phyloP scores from a whole-genome alignment of 2,113 vertebrate genomes.

The Hippopotamus amphibius region DNA sequence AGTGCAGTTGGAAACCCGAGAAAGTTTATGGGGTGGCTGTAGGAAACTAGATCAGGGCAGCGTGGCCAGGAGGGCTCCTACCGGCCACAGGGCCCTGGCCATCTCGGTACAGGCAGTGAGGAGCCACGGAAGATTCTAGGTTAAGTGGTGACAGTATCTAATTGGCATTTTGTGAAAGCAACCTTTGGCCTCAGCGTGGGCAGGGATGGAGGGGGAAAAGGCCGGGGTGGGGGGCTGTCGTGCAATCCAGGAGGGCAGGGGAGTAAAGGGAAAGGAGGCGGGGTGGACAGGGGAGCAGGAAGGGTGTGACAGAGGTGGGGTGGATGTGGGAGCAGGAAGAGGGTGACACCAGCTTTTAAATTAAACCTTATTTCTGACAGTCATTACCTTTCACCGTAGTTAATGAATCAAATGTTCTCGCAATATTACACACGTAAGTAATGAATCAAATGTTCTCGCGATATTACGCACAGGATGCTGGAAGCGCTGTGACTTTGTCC shows the following conservation, averaged over 20 bases:
- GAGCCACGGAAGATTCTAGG: fast-evolving
- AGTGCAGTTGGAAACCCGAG: fast-evolving
- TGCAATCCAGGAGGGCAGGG: neutral
- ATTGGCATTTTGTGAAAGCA: neutral
- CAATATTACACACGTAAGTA: fast-evolving
- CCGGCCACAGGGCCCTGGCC: fast-evolving
- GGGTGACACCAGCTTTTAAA: neutral
- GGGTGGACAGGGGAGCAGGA: fast-evolving
- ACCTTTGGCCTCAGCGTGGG: neutral
- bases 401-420: neutral
- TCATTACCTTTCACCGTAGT: neutral
- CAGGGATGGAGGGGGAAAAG: neutral
- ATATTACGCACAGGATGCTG: fast-evolving
- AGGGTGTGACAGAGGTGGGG: fast-evolving
- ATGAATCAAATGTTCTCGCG: fast-evolving
- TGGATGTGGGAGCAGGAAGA: fast-evolving
- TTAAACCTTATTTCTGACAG: neutral
- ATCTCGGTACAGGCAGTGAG: neutral
- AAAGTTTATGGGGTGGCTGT: fast-evolving
- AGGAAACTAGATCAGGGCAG: fast-evolving
- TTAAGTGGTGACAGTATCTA: neutral
- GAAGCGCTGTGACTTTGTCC: fast-evolving
- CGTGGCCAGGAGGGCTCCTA: fast-evolving
- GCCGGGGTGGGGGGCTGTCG: neutral
- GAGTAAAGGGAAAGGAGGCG: fast-evolving